A percentile compares a stretch with the other conserved stretches of the same genome.
phyloP scores from a whole-genome alignment of 2,113 vertebrate genomes.

The Xenopus laevis region DNA sequence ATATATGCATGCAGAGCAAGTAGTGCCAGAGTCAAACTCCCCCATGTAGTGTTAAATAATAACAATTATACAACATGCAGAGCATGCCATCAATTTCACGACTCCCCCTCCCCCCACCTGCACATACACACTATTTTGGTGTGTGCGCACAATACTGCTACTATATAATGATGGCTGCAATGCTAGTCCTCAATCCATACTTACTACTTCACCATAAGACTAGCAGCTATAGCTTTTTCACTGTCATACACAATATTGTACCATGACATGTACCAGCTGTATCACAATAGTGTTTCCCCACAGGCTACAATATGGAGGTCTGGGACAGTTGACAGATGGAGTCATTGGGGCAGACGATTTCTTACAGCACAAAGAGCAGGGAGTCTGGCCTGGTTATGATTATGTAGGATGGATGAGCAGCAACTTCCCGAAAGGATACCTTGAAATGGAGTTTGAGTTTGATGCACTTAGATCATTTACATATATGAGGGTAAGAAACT shows the following conservation, averaged over 20 bases:
- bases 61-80: neutral
- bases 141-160: no score
- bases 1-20: no score
- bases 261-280: no score
- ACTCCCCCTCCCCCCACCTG: no score
- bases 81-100: accelerated
- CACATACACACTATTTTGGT: no score
- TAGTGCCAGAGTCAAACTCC: no score
- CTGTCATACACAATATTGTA: no score
- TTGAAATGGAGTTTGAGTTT: conserved; percentile 89
- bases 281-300: neutral
- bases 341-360: conserved; percentile 87
- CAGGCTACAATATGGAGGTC: conserved; percentile 84
- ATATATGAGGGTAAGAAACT: conserved; percentile 77
- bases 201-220: no score
- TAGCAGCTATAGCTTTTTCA: no score
- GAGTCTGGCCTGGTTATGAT: conserved; percentile 87
- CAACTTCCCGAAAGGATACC: conserved; percentile 64
- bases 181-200: no score
- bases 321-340: conserved; percentile 85
- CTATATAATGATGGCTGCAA: no score
- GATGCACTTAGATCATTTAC: conserved; percentile 75
- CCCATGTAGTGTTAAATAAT: no score
- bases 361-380: conserved; percentile 74
- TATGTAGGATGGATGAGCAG: conserved; percentile 85